Conservation (phyloP, 2,888 invertebrate genomes). For the Cepaea hortensis region DNA sequence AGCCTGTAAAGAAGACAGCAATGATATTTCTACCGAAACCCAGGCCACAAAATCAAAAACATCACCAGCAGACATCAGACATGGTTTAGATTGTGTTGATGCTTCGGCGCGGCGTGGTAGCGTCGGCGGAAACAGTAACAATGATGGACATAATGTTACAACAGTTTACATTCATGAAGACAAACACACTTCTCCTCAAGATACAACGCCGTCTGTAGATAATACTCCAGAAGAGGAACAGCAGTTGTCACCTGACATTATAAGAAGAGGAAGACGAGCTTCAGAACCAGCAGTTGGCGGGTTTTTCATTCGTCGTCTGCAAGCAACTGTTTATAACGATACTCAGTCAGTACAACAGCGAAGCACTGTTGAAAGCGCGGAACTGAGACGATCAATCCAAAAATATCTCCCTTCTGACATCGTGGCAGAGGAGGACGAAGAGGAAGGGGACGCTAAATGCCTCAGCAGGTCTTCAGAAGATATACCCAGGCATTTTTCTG, state of each 20-base stretch:
- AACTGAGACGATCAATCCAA: slow-evolving; percentile 27
- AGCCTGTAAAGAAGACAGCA: neutral
- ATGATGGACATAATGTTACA: slow-evolving; percentile 4
- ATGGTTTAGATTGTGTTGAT: neutral
- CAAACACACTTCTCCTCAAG: neutral
- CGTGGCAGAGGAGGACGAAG: slow-evolving; percentile 45
- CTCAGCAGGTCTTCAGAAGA: neutral
- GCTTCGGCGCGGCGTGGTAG: neutral
- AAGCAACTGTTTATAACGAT: neutral
- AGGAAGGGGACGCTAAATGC: neutral
- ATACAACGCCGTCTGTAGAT: neutral
- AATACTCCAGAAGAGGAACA: neutral
- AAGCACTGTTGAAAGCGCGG: neutral
- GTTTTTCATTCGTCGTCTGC: slow-evolving; percentile 26
- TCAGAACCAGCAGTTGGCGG: slow-evolving; percentile 43
- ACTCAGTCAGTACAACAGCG: neutral
- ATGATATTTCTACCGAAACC: neutral
- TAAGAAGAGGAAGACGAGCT: slow-evolving; percentile 10
- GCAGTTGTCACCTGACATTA: neutral
- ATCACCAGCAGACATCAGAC: neutral
- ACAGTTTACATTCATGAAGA: slow-evolving; percentile 6
- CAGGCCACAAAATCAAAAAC: neutral
- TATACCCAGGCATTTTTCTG: neutral
- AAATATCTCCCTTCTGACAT: slow-evolving; percentile 34
- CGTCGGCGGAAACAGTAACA: neutral